Evolutionary conservation across 2,797 vertebrate species (phyloP).

Genomic region (Tapera naevia): DNA sequence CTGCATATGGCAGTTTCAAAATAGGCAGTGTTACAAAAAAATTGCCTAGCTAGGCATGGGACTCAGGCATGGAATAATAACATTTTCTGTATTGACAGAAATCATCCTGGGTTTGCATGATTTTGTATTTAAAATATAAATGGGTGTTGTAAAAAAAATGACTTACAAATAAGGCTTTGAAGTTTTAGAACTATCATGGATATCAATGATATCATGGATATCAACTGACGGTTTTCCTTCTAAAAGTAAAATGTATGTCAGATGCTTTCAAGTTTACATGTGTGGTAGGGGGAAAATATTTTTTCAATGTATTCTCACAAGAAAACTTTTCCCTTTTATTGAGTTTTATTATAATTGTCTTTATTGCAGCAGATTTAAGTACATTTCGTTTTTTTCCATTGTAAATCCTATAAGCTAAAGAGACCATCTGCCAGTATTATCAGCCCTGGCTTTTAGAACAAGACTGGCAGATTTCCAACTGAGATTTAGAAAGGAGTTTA

Average conservation of each 20-base stretch:
- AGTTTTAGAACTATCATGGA: background rate
- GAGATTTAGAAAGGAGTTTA: background rate
- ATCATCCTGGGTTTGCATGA: background rate
- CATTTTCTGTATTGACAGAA: background rate
- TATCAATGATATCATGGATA: background rate
- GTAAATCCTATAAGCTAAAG: background rate
- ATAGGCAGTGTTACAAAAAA: rapidly evolving
- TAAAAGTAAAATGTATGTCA: background rate
- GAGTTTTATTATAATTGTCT: background rate
- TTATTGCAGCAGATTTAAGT: background rate
- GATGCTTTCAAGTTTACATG: background rate
- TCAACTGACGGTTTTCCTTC: background rate
- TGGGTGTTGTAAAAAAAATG: background rate
- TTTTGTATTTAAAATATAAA: background rate
- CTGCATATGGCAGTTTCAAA: background rate
- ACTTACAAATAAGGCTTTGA: background rate
- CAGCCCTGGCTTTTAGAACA: background rate
- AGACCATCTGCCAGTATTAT: background rate
- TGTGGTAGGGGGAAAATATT: background rate
- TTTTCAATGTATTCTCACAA: background rate
- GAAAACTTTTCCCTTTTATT: background rate
- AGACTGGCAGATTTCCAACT: background rate
- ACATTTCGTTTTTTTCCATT: background rate
- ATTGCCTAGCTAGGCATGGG: background rate
- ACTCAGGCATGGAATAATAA: background rate